These are phyloP conservation scores for Sphenopsis melanotis DNA, from an alignment of 2,797 vertebrate genomes.

Conservation along the genomic window DNA sequence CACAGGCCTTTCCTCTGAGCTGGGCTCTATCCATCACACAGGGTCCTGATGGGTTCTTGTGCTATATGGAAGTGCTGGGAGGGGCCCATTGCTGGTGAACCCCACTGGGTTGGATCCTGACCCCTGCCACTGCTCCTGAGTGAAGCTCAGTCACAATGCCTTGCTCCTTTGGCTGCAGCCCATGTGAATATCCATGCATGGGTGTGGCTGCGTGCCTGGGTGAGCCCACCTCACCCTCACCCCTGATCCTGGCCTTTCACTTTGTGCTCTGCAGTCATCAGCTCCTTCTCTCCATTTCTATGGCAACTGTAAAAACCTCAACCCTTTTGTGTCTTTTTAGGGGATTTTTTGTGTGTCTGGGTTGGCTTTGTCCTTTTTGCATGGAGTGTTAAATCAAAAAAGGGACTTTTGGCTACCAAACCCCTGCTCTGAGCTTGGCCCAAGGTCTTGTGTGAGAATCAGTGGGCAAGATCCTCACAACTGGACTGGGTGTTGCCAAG, in stretches of 20 bases:
- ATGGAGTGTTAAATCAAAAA: neutral
- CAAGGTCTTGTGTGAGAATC: accelerated
- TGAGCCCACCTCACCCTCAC: neutral
- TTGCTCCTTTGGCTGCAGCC: neutral
- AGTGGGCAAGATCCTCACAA: neutral
- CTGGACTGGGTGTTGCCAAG: neutral
- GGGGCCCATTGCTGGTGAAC: neutral
- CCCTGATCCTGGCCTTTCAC: constrained; percentile 1
- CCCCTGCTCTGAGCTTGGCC: neutral
- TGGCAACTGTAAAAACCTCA: constrained; percentile 71
- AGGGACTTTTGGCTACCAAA: neutral
- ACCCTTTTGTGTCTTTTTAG: constrained; percentile 29
- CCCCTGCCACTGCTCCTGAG: accelerated
- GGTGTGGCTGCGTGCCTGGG: accelerated
- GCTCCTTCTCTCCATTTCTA: constrained; percentile 71
- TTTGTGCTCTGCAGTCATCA: constrained; percentile 60
- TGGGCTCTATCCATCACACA: neutral
- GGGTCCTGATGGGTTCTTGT: neutral
- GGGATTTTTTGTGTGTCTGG: neutral
- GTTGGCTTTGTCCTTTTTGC: constrained; percentile 25
- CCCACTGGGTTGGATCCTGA: accelerated
- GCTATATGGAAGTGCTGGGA: neutral
- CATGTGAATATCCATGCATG: neutral
- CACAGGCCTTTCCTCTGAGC: neutral
- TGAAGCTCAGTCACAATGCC: neutral